phyloP scores from a whole-genome alignment of 1,140 invertebrate genomes.

The Lordiphosa clarofinis region DNA sequence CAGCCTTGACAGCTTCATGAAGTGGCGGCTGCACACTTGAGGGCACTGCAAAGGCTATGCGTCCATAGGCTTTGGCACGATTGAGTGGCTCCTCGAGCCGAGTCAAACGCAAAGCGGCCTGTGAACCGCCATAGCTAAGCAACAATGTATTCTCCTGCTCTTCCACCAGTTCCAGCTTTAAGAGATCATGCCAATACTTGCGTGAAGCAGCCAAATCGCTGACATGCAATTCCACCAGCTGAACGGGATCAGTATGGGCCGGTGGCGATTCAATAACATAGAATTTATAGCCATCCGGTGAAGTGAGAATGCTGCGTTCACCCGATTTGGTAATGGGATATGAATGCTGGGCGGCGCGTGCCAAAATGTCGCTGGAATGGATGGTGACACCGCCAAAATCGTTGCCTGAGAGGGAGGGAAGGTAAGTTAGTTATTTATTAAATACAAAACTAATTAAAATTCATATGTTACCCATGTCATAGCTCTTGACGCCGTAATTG shows the following conservation, averaged over 20 bases:
- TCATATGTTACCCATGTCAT: conserved; percentile 82
- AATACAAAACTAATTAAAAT: neutral
- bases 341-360: conserved; percentile 84
- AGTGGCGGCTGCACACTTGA: conserved; percentile 86
- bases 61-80: conserved; percentile 94
- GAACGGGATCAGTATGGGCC: conserved; percentile 87
- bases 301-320: conserved; percentile 77
- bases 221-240: conserved; percentile 89
- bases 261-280: conserved; percentile 86
- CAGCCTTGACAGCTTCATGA: conserved; percentile 87
- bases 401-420: conserved; percentile 83
- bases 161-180: conserved; percentile 87
- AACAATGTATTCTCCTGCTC: conserved; percentile 82
- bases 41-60: conserved; percentile 96
- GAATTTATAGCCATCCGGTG: conserved; percentile 96
- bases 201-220: conserved; percentile 89
- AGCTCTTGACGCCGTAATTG: conserved; percentile 95
- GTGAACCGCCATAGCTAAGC: conserved; percentile 84
- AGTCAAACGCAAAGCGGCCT: conserved; percentile 88
- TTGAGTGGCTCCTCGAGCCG: conserved; percentile 85
- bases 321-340: conserved; percentile 69
- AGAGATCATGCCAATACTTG: conserved; percentile 90
- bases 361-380: conserved; percentile 87
- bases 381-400: conserved; percentile 95
- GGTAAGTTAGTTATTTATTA: neutral